Percentiles rank a stretch among this genome's conserved stretches.
phyloP scores from a whole-genome alignment of 2,888 invertebrate species.

The Leucania comma region DNA sequence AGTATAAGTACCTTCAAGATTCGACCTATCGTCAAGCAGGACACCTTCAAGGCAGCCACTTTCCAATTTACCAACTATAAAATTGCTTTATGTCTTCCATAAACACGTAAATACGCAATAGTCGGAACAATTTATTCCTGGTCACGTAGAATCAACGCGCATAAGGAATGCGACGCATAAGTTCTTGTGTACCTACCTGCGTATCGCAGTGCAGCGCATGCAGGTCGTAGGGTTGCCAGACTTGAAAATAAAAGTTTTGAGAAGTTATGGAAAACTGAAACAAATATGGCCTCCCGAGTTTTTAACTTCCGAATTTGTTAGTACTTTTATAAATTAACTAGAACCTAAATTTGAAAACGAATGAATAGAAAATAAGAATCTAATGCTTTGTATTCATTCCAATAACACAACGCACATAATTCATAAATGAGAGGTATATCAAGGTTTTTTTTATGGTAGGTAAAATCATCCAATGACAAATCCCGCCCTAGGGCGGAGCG shows the following conservation, averaged over 20 bases:
- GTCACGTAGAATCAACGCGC: slow-evolving; percentile 39
- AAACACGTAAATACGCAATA: slow-evolving; percentile 43
- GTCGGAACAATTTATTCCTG: slow-evolving; percentile 44
- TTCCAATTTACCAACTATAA: slow-evolving; percentile 4
- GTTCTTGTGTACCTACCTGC: slow-evolving; percentile 28
- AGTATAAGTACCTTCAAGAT: neutral
- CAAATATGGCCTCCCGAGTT: no score
- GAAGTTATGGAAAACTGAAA: neutral
- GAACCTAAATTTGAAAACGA: no score
- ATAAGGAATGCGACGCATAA: slow-evolving; percentile 52
- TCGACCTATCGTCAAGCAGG: neutral
- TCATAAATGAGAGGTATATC: no score
- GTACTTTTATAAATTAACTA: no score
- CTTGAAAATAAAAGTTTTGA: neutral
- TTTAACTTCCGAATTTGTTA: no score
- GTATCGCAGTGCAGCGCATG: slow-evolving; percentile 39
- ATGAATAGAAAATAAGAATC: no score
- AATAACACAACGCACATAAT: no score
- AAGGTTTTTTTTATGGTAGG: no score
- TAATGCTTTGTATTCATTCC: no score
- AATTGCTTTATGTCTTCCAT: slow-evolving; percentile 31
- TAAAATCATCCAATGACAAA: no score
- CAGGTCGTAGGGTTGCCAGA: slow-evolving; percentile 44
- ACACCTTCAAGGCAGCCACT: neutral
- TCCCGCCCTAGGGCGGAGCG: no score